phyloP scores from a whole-genome alignment of 2,797 vertebrate species.

The Nyctalus aviator region DNA sequence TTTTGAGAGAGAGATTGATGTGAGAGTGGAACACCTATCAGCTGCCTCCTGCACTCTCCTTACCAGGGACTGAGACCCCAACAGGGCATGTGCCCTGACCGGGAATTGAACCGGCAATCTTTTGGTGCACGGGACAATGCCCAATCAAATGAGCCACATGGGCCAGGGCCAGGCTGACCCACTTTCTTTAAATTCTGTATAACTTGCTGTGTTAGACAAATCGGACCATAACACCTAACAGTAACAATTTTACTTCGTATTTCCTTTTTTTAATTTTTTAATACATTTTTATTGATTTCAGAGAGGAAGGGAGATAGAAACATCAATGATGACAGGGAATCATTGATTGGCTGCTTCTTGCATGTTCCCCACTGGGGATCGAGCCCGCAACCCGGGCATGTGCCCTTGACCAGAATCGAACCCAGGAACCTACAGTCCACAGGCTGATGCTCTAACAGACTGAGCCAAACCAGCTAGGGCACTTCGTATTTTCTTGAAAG shows the following conservation, averaged over 20 bases:
- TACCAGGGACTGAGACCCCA: not conserved
- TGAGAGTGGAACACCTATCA: not conserved
- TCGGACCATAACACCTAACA: not conserved
- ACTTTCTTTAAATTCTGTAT: not conserved
- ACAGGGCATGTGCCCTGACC: not conserved
- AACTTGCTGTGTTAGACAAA: not conserved
- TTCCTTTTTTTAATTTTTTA: too few relatives aligned
- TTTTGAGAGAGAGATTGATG: not conserved
- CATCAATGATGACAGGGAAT: too few relatives aligned
- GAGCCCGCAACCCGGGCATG: too few relatives aligned
- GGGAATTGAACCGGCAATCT: not conserved
- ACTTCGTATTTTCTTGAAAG: slow-evolving; percentile 19
- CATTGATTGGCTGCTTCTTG: too few relatives aligned
- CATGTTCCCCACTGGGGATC: too few relatives aligned
- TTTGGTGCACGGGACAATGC: not conserved
- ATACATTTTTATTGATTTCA: too few relatives aligned
- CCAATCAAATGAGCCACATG: not conserved
- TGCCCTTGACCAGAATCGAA: too few relatives aligned
- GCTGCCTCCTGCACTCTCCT: not conserved
- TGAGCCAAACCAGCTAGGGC: too few relatives aligned
- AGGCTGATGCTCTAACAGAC: too few relatives aligned
- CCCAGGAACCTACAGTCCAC: too few relatives aligned
- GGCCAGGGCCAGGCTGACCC: not conserved
- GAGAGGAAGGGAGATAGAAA: too few relatives aligned
- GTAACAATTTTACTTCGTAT: not conserved